These are phyloP conservation scores for Ambastaia sidthimunki DNA, from an alignment of 2,797 vertebrate species.

Conservation along the genomic window DNA sequence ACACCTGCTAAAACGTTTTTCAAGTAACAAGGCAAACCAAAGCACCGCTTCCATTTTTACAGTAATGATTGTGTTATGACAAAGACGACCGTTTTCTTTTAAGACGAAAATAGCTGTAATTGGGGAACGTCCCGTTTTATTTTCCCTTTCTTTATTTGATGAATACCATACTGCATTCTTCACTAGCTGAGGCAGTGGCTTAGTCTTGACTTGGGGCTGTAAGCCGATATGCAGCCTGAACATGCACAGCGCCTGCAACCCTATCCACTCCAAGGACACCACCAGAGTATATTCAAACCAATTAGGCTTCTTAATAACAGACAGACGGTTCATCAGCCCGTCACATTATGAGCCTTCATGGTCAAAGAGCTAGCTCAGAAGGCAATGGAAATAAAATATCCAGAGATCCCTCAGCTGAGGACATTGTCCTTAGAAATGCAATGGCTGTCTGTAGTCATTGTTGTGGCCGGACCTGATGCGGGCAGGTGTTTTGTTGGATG, in stretches of 20 bases:
- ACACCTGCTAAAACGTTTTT: conserved; percentile 32
- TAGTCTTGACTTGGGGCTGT: conserved; percentile 26
- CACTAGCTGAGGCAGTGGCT: conserved; percentile 26
- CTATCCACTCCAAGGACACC: conserved; percentile 57
- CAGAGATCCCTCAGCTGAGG: conserved; percentile 20
- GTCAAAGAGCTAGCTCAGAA: conserved; percentile 30
- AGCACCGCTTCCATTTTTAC: conserved; percentile 29
- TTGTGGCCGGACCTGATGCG: not conserved
- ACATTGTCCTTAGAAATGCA: conserved; percentile 17
- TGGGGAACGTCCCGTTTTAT: conserved; percentile 26
- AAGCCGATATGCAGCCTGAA: conserved; percentile 32
- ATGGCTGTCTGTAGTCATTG: not conserved
- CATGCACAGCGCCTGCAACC: conserved; percentile 45
- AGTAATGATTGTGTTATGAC: conserved; percentile 43
- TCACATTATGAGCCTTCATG: conserved; percentile 46
- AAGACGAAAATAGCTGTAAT: conserved; percentile 43
- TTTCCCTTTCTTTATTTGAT: conserved; percentile 3
- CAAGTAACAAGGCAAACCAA: conserved; percentile 16
- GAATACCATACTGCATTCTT: conserved; percentile 13
- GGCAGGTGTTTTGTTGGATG: not conserved
- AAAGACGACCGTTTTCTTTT: conserved; percentile 38
- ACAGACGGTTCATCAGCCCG: conserved; percentile 54
- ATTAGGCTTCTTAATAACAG: conserved; percentile 58
- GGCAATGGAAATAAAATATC: conserved; percentile 41
- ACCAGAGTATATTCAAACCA: conserved; percentile 60